phyloP scores from a whole-genome alignment of 2,113 vertebrate species.

The Clarias macrocephalus region DNA sequence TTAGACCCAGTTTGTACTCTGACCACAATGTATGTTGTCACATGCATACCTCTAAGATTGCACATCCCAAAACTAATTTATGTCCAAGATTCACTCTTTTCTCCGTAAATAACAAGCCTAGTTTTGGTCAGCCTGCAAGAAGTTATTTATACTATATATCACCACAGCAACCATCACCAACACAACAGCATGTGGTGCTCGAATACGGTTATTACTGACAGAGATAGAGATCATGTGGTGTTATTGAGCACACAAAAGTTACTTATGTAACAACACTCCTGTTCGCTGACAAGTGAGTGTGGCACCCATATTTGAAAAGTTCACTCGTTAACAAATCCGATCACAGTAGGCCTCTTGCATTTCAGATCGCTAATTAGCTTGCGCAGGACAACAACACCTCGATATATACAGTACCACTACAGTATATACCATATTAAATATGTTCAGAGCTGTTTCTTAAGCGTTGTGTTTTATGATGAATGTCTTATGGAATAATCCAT shows the following conservation, averaged over 20 bases:
- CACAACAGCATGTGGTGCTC: too few species aligned
- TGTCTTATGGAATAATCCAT: not conserved
- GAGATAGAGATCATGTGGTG: too few species aligned
- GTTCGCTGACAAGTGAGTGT: not conserved
- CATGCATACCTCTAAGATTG: not conserved
- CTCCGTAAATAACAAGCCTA: not conserved
- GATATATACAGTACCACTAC: not conserved
- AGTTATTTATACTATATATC: too few species aligned
- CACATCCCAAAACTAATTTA: not conserved
- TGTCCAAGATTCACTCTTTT: not conserved
- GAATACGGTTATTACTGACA: too few species aligned
- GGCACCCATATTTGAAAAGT: not conserved
- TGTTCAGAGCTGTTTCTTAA: not conserved
- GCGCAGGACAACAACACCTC: too few species aligned
- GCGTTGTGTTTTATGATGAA: not conserved
- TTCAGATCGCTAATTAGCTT: not conserved
- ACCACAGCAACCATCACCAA: too few species aligned
- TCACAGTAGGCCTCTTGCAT: not conserved
- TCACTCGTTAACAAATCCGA: not conserved
- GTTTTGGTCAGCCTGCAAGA: not conserved
- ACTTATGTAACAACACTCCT: not conserved
- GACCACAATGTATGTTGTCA: not conserved
- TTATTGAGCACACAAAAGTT: not conserved
- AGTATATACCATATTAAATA: not conserved
- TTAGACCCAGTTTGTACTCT: too few species aligned